A percentile compares a stretch with the other conserved stretches of the same genome.
phyloP scores from a whole-genome alignment of 2,888 invertebrate species.

The Pedicia rivosa region DNA sequence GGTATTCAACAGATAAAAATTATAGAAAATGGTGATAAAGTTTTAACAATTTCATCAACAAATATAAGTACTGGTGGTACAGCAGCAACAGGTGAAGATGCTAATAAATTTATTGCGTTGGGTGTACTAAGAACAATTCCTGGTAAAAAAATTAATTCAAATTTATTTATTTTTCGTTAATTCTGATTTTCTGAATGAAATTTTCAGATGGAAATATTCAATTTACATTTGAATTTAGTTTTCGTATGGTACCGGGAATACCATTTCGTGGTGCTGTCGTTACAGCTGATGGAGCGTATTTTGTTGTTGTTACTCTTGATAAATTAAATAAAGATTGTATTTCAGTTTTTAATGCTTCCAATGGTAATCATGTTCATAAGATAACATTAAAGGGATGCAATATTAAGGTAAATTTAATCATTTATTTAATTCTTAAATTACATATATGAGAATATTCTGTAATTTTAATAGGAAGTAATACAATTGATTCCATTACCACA shows the following conservation, averaged over 20 bases:
- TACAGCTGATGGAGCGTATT: conserved; percentile 62
- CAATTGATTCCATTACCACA: conserved; percentile 67
- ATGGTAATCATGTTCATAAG: conserved; percentile 43
- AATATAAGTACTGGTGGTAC: conserved; percentile 16
- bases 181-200: background rate
- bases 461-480: conserved; percentile 44
- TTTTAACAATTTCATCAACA: conserved; percentile 28
- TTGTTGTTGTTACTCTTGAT: conserved; percentile 68
- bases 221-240: conserved; percentile 69
- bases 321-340: conserved; percentile 67
- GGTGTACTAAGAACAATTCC: conserved; percentile 56
- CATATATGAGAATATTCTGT: background rate
- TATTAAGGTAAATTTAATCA: conserved; percentile 40
- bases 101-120: conserved; percentile 42
- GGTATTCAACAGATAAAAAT: conserved; percentile 31
- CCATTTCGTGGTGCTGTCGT: conserved; percentile 62
- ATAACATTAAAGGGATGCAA: conserved; percentile 34
- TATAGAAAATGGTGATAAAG: conserved; percentile 28
- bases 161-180: too few species aligned
- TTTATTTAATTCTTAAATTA: conserved; percentile 1
- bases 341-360: conserved; percentile 66
- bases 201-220: conserved; percentile 53
- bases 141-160: conserved; percentile 31
- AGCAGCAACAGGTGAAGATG: conserved; percentile 32
- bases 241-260: conserved; percentile 50